phyloP scores from a whole-genome alignment of 2,797 vertebrate genomes.

The Takifugu ocellatus region DNA sequence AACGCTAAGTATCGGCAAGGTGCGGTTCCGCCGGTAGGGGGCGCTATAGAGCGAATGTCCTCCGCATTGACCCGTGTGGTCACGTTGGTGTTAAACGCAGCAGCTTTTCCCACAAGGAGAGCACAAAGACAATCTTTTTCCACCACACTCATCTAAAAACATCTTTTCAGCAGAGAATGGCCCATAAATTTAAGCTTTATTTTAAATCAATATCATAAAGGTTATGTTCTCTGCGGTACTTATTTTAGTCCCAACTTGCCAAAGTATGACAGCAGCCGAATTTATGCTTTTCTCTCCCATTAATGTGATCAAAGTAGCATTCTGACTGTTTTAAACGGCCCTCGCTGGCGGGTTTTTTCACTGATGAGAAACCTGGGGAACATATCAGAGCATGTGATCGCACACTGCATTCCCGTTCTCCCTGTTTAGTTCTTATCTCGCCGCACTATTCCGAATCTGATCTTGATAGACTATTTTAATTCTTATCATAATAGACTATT shows the following conservation, averaged over 20 bases:
- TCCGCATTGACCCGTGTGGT: too few species aligned
- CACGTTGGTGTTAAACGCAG: too few species aligned
- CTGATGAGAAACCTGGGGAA: constrained; percentile 47
- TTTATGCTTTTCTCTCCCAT: constrained; percentile 47
- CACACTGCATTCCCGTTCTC: constrained; percentile 38
- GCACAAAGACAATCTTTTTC: too few species aligned
- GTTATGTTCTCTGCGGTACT: not conserved
- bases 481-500: constrained; percentile 75
- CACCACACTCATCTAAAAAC: too few species aligned
- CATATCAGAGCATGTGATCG: constrained; percentile 43
- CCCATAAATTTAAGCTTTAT: too few species aligned
- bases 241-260: not conserved
- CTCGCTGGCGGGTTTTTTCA: constrained; percentile 40
- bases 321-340: constrained; percentile 47
- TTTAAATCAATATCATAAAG: not conserved
- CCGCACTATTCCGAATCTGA: constrained; percentile 51
- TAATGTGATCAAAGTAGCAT: constrained; percentile 63
- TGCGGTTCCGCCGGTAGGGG: too few species aligned
- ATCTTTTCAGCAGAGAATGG: too few species aligned
- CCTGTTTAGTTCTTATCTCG: constrained; percentile 61
- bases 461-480: constrained; percentile 72
- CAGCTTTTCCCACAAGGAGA: too few species aligned
- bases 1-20: too few species aligned
- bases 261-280: constrained; percentile 15
- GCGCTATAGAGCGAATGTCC: too few species aligned